Conservation (phyloP, 2,888 invertebrate genomes). For the Nomada hirtipes region DNA sequence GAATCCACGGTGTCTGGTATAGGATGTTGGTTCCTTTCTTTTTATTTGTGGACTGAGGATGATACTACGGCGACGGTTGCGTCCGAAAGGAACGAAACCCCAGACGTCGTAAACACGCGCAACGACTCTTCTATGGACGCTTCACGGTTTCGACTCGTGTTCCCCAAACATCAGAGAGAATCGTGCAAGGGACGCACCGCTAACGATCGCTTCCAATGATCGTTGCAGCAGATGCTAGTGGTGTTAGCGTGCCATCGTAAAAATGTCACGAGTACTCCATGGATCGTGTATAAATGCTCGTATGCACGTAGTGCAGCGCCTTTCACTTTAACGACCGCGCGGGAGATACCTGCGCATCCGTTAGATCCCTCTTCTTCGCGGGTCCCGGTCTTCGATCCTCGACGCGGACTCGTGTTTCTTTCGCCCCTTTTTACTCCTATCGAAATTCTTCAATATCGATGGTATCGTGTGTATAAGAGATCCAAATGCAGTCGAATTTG, state of each 20-base stretch:
- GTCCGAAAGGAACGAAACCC: neutral
- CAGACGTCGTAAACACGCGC: neutral
- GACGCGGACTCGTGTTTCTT: slow-evolving; percentile 9
- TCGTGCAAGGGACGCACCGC: slow-evolving; percentile 22
- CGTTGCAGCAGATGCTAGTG: slow-evolving; percentile 30
- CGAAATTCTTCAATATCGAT: neutral
- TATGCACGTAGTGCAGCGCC: slow-evolving; percentile 38
- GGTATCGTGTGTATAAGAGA: neutral
- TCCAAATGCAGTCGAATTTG: too few species aligned
- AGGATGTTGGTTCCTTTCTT: neutral
- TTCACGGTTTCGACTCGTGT: neutral
- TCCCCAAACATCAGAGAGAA: slow-evolving; percentile 29
- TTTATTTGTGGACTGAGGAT: neutral
- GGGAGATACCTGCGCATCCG: slow-evolving; percentile 48
- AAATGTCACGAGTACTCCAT: slow-evolving; percentile 60
- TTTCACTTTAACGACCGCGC: slow-evolving; percentile 54
- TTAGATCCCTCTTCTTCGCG: slow-evolving; percentile 22
- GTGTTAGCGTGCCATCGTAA: slow-evolving; percentile 57
- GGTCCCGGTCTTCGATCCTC: slow-evolving; percentile 31
- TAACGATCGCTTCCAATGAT: slow-evolving; percentile 40
- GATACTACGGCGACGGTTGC: neutral
- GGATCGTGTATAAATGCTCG: slow-evolving; percentile 50
- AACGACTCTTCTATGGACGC: neutral
- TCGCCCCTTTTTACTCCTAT: neutral
- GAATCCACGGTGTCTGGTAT: too few species aligned